Base-by-base conservation (phyloP, 2,797 vertebrate species). In the Pogonophryne albipinna region DNA sequence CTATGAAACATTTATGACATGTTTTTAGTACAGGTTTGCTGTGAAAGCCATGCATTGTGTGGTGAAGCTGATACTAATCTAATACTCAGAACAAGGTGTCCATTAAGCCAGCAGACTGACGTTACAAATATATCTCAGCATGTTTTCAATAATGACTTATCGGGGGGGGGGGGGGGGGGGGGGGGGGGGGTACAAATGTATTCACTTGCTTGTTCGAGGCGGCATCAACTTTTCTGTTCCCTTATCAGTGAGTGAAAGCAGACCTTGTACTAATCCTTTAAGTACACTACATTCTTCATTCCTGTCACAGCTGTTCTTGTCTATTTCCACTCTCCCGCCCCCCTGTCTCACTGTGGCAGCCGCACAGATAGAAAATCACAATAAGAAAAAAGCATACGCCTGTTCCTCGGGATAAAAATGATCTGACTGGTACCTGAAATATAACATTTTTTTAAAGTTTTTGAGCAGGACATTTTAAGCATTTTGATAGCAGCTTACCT, bases 281-380 rank as follows among this genome's bases (percentile, higher is more conserved):
- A 80, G 83, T 80, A 80, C 76, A 83, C 89, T 83, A 86, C 89
- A 82, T 76, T 92, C 87, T 93, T 79, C 92, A 92, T 95, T 95
- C 93, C 89, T 81, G 72, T 86, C 17, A 65, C 91, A 91, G 94
- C 94, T 98, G 97, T 89, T 89, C 85, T 92, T 92, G 94, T 96
- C 96, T 60, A 76, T 97, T 94, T 92, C 84, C 53, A 67, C 84
- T 72, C 72, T 27, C 60, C 85, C 41, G 19, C 59, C 66, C 58
- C 52, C 73, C 47, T 7, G 16, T 53, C 42, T 31, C 49, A 47
- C 71, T 59, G 67, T 60, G 46, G 66, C 44, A 59, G 50, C 34
- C n/a, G 1, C 45, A 72, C 63, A 58, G 42, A 78, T 7, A 45
- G 23, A 69, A 63, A 65, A 42, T 71, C 60, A 79, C 59, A 74